Evolutionary conservation across 92 coral and sea anemone species (phyloP).

Genomic region (Virgularia gustaviana): DNA sequence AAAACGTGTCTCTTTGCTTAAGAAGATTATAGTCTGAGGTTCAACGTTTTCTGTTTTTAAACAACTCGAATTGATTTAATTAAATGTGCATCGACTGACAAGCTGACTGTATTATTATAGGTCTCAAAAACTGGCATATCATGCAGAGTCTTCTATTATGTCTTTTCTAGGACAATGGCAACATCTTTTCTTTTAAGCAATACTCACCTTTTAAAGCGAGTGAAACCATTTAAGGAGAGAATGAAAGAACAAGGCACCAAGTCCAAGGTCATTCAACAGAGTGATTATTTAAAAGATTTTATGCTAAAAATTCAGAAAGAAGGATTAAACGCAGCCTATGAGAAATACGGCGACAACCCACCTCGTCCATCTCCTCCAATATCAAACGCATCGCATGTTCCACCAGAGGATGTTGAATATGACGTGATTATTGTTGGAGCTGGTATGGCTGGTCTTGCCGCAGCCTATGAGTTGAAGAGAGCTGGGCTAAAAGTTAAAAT

Average conservation of each 20-base stretch:
- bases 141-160: no score
- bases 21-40: no score
- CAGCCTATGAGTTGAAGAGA: constrained; percentile 41
- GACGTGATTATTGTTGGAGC: constrained; percentile 25
- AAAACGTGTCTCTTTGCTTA: no score
- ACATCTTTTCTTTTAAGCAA: not conserved
- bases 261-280: constrained; percentile 48
- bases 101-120: no score
- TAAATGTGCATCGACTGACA: no score
- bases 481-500: constrained; percentile 29
- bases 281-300: constrained; percentile 47
- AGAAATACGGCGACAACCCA: not conserved
- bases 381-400: constrained; percentile 7
- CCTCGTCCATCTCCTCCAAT: constrained; percentile 23
- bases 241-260: not conserved
- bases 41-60: no score
- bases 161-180: no score
- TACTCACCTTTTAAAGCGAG: not conserved
- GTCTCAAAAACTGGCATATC: no score
- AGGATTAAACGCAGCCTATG: constrained; percentile 40
- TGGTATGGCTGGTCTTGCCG: constrained; percentile 47
- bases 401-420: not conserved
- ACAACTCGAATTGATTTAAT: no score
- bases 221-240: not conserved
- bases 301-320: constrained; percentile 10